These are phyloP conservation scores for Centrocercus urophasianus DNA, from an alignment of 2,113 vertebrate species.

Conservation along the genomic window DNA sequence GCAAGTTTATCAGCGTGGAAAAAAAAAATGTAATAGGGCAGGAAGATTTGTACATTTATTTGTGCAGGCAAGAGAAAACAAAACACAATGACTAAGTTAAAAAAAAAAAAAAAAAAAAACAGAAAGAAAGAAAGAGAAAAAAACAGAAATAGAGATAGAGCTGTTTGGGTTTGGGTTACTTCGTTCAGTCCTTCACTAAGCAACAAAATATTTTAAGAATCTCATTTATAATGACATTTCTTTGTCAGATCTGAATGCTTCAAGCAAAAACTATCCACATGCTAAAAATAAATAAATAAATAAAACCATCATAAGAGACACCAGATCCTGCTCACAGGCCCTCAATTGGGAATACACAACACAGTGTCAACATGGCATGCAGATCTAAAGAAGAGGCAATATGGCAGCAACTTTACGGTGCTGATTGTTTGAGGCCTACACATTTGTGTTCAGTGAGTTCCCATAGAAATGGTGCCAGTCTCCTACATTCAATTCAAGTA, in stretches of 20 bases:
- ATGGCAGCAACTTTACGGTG: neutral
- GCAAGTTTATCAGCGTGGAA: neutral
- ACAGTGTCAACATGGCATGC: neutral
- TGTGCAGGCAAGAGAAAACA: neutral
- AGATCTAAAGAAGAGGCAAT: neutral
- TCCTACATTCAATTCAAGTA: neutral
- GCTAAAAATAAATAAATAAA: neutral
- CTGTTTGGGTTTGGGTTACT: neutral
- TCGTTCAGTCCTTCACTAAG: neutral
- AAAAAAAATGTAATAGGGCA: neutral
- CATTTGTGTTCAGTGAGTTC: neutral
- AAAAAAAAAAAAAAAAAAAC: neutral
- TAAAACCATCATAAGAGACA: rapidly evolving
- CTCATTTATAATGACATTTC: neutral
- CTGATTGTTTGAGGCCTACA: neutral
- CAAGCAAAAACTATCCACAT: neutral
- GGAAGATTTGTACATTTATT: neutral
- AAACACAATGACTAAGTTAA: neutral
- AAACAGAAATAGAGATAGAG: neutral
- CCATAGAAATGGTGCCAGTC: neutral
- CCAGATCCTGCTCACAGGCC: neutral
- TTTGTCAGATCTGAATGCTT: neutral
- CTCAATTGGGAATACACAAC: neutral
- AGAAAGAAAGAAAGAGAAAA: too few relatives aligned
- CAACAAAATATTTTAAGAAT: neutral